A percentile compares a stretch with the other conserved stretches of the same genome.
Evolutionary conservation across 2,888 invertebrate genomes (phyloP).

Genomic region (Melanostoma mellinum): DNA sequence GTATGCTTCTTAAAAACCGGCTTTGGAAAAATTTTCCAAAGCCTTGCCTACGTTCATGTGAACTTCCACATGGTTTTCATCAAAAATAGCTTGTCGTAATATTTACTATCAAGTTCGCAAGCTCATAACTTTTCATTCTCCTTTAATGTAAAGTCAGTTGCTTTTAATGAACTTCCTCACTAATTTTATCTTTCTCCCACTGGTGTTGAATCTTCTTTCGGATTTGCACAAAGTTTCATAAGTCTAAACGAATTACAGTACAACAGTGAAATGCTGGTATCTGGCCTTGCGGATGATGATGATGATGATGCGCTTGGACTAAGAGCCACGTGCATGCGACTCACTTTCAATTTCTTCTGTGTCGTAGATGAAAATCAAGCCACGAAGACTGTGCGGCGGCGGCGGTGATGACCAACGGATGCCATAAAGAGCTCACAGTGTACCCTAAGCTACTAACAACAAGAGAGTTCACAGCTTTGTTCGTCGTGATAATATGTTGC

Average conservation of each 20-base stretch:
- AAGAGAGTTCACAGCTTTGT: conserved; percentile 40
- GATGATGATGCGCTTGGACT: conserved; percentile 20
- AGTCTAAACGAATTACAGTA: conserved; percentile 7
- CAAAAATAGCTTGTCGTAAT: conserved; percentile 4
- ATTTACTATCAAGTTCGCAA: conserved; percentile 53
- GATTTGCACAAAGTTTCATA: conserved; percentile 18
- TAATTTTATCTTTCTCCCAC: conserved; percentile 37
- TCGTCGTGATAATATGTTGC: conserved; percentile 43
- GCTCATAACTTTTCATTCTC: conserved; percentile 36
- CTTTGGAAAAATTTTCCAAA: too few species aligned
- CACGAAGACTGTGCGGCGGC: not conserved
- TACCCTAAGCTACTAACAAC: conserved; percentile 8
- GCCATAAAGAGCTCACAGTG: conserved; percentile 7
- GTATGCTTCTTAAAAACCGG: too few species aligned
- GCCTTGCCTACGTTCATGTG: not conserved
- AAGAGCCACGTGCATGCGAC: conserved; percentile 40
- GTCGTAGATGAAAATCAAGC: not conserved
- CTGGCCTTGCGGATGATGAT: conserved; percentile 34
- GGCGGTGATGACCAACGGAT: not conserved
- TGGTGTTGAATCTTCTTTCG: not conserved
- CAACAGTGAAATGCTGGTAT: conserved; percentile 4
- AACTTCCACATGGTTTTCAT: conserved; percentile 8
- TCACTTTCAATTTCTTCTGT: conserved; percentile 59
- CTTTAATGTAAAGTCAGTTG: conserved; percentile 24
- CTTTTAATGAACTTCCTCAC: conserved; percentile 44